Conservation (phyloP, 2,888 invertebrate genomes). For the Mimas tiliae region DNA sequence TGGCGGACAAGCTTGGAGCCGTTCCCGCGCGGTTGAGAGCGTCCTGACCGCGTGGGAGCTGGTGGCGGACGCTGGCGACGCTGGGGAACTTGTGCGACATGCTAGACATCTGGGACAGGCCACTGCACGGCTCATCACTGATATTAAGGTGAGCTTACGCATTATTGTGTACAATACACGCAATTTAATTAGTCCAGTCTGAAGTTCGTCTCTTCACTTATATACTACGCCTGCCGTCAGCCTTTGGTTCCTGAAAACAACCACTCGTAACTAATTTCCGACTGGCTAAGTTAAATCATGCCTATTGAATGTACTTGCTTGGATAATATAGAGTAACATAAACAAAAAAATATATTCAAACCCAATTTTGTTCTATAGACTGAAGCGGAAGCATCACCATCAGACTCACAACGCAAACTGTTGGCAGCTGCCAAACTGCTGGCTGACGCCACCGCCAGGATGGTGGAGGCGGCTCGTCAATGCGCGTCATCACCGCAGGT, state of each 20-base stretch:
- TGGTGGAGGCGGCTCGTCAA: slow-evolving; percentile 98
- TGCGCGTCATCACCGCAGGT: slow-evolving; percentile 92
- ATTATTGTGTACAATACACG: too few species aligned
- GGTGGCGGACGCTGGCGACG: slow-evolving; percentile 93
- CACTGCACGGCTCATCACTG: slow-evolving; percentile 96
- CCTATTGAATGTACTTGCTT: too few species aligned
- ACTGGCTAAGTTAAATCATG: too few species aligned
- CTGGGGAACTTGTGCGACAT: slow-evolving; percentile 97
- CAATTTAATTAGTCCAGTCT: too few species aligned
- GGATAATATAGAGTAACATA: too few species aligned
- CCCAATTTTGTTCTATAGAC: slow-evolving; percentile 73
- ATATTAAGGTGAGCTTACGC: slow-evolving; percentile 89
- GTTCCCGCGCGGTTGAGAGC: slow-evolving; percentile 92
- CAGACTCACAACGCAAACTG: slow-evolving; percentile 94
- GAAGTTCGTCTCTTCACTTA: too few species aligned
- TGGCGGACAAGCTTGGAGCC: slow-evolving; percentile 87
- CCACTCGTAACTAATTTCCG: too few species aligned
- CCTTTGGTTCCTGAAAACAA: too few species aligned
- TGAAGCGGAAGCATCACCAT: slow-evolving; percentile 95
- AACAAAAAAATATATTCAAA: too few species aligned
- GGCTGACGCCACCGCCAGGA: slow-evolving; percentile 97
- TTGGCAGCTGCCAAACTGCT: slow-evolving; percentile 97
- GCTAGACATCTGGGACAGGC: slow-evolving; percentile 96
- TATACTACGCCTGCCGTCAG: too few species aligned
- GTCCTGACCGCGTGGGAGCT: slow-evolving; percentile 96